Evolutionary conservation across 1,140 invertebrate genomes (phyloP), one percentile per base, ranked within the genome.

Genomic region (Zaprionus davidi): DNA sequence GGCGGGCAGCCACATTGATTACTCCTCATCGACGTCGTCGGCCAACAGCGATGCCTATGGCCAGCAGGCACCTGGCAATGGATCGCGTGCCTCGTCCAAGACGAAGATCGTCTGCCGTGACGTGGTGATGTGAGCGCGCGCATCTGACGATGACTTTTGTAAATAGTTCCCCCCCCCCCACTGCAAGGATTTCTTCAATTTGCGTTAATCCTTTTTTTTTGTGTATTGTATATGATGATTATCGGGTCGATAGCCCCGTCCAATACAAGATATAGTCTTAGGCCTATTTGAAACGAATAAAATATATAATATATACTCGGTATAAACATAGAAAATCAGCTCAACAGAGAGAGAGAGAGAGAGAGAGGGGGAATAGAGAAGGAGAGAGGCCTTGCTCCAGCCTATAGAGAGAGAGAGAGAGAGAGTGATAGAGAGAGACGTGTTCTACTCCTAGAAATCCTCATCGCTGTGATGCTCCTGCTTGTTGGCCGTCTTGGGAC

Each of bases 381-480:
- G 31, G 9, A 6, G 26, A 7, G 26, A 28, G 26, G 6, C 36
- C 3, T 11, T 15, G 13, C 36, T 38, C 1, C 36, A 72, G 44
- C 34, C 92, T 92, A 20, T 57, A 34, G 7, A 9, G 13, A n/a
- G n/a, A 15, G 2, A 31, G 28, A 31, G 7, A 41, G 5, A 5
- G 38, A 9, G 31, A 11, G 31, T 9, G 28, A 7, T 6, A 31
- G 31, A 31, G 28, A 31, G 9, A 2, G 28, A 31, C 5, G 5
- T 15, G 7, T 13, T 1, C 1, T 49, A 0, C 20, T 12, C 17
- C 69, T 85, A 93, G 38, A 93, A 93, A 63, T 93, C 92, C 71
- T 93, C 92, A 56, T 93, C 92, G 67, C 92, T 93, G 60, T 91
- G 86, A 38, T 91, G 76, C 41, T 92, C 92, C 49, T 75, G 51